Conservation (phyloP, 2,113 vertebrate species). For the Hystrix cristata region DNA sequence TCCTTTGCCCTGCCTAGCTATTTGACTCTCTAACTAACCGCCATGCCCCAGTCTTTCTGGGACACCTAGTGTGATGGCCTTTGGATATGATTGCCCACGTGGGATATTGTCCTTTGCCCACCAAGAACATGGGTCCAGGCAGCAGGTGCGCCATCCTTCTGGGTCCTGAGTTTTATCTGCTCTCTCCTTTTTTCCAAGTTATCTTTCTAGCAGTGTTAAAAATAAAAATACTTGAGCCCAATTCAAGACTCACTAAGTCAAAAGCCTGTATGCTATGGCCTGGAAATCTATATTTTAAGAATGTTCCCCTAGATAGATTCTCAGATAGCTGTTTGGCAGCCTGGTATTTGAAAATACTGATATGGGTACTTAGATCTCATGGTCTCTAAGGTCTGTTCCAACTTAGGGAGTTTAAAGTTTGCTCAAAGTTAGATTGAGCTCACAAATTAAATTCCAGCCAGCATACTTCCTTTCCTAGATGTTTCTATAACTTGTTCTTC, state of each 20-base stretch:
- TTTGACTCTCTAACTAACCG: background rate
- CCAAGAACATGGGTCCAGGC: background rate
- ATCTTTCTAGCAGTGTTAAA: background rate
- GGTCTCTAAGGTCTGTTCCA: background rate
- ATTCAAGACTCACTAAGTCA: background rate
- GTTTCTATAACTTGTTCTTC: slow-evolving; percentile 48
- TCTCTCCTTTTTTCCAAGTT: background rate
- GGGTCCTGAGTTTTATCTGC: background rate
- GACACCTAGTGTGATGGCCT: background rate
- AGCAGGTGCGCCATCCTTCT: background rate
- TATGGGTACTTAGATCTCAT: background rate
- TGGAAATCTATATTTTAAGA: background rate
- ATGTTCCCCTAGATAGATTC: background rate
- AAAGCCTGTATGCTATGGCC: background rate
- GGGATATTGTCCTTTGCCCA: background rate
- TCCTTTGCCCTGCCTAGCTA: background rate
- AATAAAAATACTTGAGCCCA: background rate
- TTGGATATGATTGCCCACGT: background rate
- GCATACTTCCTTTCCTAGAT: background rate
- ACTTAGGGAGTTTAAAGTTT: background rate
- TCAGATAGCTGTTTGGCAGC: background rate
- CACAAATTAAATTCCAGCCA: slow-evolving; percentile 25
- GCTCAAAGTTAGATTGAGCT: background rate
- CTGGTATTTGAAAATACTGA: background rate
- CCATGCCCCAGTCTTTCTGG: background rate